Percentiles rank a stretch among this genome's conserved stretches.
Evolutionary conservation across 2,113 vertebrate species (phyloP).

Genomic region (Poecile atricapillus): DNA sequence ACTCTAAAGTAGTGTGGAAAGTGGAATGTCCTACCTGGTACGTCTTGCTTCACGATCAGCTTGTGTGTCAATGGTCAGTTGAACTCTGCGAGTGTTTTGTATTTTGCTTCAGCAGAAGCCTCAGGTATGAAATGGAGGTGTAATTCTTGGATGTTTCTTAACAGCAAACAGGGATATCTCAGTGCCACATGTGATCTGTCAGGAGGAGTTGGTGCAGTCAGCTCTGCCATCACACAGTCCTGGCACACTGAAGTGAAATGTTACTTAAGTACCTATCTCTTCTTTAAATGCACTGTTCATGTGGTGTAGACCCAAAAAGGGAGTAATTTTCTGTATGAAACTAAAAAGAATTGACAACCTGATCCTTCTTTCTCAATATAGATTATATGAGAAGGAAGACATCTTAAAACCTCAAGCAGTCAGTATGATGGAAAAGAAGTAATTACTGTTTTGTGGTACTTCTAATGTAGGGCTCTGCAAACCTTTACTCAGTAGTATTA

Average conservation of each 20-base stretch:
- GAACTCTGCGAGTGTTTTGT: background rate
- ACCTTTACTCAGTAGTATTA: background rate
- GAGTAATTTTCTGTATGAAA: background rate
- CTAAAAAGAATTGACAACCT: background rate
- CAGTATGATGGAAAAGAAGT: background rate
- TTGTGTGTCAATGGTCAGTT: background rate
- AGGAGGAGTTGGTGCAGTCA: background rate
- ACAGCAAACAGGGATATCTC: accelerated
- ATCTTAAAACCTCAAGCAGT: background rate
- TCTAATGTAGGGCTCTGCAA: background rate
- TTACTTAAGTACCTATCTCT: background rate
- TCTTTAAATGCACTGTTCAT: background rate
- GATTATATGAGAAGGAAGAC: background rate
- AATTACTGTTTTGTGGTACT: background rate
- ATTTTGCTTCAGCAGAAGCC: background rate
- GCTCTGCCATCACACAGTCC: background rate
- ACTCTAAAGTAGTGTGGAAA: background rate
- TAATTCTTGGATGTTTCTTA: background rate
- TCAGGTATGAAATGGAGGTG: background rate
- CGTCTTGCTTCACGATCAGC: background rate
- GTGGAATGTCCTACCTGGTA: background rate
- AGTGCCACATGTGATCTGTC: accelerated
- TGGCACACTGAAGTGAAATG: background rate
- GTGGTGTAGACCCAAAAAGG: background rate
- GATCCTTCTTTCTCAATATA: background rate